phyloP scores from a whole-genome alignment of 2,113 vertebrate genomes.

The Mustela lutreola region DNA sequence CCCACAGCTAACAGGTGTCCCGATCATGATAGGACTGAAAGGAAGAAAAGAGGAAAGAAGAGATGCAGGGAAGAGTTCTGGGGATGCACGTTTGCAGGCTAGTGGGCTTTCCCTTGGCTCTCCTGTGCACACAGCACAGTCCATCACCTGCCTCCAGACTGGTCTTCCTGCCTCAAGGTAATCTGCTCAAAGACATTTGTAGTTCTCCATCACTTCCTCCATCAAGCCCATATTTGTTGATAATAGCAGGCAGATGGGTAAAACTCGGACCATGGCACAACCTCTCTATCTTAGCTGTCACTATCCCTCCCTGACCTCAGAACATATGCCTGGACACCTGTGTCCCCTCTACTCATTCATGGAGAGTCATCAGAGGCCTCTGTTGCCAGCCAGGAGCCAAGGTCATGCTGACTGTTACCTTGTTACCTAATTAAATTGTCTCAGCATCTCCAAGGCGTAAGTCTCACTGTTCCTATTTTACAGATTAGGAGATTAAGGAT shows the following conservation, averaged over 20 bases:
- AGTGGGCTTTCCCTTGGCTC: no score
- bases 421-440: neutral
- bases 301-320: neutral
- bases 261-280: neutral
- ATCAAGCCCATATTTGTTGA: neutral
- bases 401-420: neutral
- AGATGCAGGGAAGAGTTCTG: neutral
- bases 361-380: neutral
- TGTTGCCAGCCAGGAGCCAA: neutral
- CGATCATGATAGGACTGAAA: neutral
- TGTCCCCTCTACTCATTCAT: neutral
- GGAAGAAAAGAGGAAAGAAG: neutral
- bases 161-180: no score
- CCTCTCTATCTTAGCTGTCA: neutral
- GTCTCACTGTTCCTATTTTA: neutral
- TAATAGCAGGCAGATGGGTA: neutral
- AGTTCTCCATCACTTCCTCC: neutral
- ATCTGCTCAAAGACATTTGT: no score
- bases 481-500: neutral
- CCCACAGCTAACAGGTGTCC: neutral
- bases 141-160: accelerated
- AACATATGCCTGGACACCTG: no score
- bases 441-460: neutral
- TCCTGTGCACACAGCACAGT: neutral
- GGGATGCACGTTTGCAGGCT: neutral